These are phyloP conservation scores for Tenthredo mesomela DNA, from an alignment of 2,888 invertebrate genomes.

Conservation along the genomic window DNA sequence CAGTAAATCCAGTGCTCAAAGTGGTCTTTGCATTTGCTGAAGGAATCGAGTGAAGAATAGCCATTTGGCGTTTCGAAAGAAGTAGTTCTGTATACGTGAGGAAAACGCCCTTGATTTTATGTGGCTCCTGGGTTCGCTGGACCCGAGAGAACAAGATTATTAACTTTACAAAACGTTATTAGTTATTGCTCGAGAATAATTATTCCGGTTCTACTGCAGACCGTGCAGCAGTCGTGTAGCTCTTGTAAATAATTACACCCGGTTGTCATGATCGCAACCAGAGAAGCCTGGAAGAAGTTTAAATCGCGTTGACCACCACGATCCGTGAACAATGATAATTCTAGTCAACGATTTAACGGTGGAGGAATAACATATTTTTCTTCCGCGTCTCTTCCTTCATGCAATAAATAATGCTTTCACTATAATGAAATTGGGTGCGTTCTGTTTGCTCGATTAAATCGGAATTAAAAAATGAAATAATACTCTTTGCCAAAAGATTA, in stretches of 20 bases:
- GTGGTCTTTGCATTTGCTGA: neutral
- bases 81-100: slow-evolving; percentile 1
- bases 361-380: neutral
- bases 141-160: slow-evolving; percentile 15
- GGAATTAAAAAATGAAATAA: neutral
- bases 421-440: neutral
- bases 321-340: neutral
- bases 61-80: neutral
- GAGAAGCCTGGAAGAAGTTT: neutral
- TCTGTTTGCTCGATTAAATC: neutral
- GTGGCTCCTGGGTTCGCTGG: neutral
- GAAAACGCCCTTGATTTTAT: neutral
- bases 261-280: slow-evolving; percentile 26
- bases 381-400: neutral
- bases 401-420: neutral
- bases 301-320: neutral
- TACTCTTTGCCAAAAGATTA: neutral
- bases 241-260: slow-evolving; percentile 17
- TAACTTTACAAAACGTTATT: slow-evolving; percentile 31
- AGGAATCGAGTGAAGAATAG: neutral
- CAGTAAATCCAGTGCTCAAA: neutral
- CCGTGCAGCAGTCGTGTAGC: neutral
- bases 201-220: slow-evolving; percentile 21
- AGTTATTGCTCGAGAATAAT: slow-evolving; percentile 41
- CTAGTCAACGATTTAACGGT: neutral